Conservation (phyloP, 2,113 vertebrate species). For the Spilogale gracilis region DNA sequence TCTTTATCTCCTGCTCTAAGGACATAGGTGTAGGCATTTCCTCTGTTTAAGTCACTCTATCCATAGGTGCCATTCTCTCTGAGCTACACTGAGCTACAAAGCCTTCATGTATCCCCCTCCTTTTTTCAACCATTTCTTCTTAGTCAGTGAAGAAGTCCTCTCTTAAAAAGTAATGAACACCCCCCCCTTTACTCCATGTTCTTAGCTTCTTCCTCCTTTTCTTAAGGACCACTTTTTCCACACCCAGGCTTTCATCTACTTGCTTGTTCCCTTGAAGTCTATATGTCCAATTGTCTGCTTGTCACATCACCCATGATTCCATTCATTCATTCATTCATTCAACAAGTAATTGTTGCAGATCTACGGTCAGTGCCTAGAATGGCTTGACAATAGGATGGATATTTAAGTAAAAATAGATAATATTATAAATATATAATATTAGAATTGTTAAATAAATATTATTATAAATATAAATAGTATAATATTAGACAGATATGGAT, state of each 20-base stretch:
- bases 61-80: no score
- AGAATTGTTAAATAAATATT: no score
- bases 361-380: background rate
- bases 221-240: background rate
- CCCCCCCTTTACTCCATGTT: background rate
- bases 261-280: background rate
- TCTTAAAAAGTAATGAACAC: background rate
- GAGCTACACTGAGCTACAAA: background rate
- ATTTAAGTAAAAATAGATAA: background rate
- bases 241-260: background rate
- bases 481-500: no score
- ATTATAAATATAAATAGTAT: no score
- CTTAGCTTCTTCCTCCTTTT: background rate
- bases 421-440: no score
- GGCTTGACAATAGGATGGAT: background rate
- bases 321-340: background rate
- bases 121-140: background rate
- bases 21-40: background rate
- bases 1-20: background rate
- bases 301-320: background rate
- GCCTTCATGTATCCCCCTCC: background rate
- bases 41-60: background rate
- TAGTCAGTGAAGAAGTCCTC: background rate
- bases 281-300: background rate
- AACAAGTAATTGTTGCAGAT: background rate